Percentiles rank a stretch among this genome's conserved stretches.
Evolutionary conservation across 2,888 invertebrate genomes (phyloP).

Genomic region (Hypercompe scribonia): DNA sequence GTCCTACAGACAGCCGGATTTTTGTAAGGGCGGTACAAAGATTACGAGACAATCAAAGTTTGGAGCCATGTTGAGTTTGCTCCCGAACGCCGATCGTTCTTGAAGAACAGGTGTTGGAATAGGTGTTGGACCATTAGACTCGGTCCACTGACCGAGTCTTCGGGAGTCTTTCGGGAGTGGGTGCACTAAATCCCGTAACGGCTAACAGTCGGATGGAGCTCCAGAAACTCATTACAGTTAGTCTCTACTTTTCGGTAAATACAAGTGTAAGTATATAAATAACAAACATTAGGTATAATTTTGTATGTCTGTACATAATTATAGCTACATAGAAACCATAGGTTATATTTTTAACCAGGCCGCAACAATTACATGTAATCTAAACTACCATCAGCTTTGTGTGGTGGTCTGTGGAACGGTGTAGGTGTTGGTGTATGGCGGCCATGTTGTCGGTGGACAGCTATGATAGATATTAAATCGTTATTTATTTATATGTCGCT

Average conservation of each 20-base stretch:
- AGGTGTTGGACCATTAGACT: too few species aligned
- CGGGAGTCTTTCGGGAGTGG: too few species aligned
- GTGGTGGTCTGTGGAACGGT: constrained; percentile 30
- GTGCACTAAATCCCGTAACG: too few species aligned
- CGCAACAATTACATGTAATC: constrained; percentile 63
- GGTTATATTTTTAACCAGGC: constrained; percentile 55
- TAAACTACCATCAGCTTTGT: constrained; percentile 59
- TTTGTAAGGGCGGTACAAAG: too few species aligned
- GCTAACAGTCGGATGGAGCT: too few species aligned
- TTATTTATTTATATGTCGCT: constrained; percentile 53
- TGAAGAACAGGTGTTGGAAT: too few species aligned
- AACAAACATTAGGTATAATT: neutral
- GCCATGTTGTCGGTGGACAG: constrained; percentile 39
- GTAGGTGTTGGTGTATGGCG: neutral
- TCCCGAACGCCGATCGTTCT: too few species aligned
- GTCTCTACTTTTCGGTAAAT: neutral
- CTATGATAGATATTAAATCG: constrained; percentile 49
- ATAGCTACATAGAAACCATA: constrained; percentile 10
- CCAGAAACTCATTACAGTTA: too few species aligned
- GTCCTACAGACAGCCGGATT: too few species aligned
- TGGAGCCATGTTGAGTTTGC: too few species aligned
- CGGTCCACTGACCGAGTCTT: too few species aligned
- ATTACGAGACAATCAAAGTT: too few species aligned
- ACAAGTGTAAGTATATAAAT: neutral
- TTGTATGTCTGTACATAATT: neutral